Evolutionary conservation across 2,113 vertebrate genomes (phyloP).

Genomic region (Silurus glanis): DNA sequence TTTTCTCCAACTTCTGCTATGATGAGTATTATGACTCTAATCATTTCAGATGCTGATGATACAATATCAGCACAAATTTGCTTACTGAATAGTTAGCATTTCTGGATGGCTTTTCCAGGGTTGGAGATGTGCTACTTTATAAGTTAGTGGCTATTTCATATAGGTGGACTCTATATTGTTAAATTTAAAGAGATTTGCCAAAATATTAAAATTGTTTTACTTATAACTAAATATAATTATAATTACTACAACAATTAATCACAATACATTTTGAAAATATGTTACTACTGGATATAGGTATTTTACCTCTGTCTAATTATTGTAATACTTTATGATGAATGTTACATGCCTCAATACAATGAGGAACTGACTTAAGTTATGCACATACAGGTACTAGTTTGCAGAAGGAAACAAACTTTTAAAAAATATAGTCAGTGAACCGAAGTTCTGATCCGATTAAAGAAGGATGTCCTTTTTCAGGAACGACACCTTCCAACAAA

Average conservation of each 20-base stretch:
- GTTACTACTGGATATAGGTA: background rate
- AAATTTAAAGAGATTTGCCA: background rate
- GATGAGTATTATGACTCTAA: background rate
- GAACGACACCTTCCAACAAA: background rate
- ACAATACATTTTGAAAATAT: background rate
- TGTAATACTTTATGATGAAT: background rate
- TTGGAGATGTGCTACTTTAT: background rate
- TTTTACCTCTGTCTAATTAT: background rate
- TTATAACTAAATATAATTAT: background rate
- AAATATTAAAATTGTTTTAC: background rate
- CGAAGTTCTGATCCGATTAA: background rate
- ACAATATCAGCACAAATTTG: background rate
- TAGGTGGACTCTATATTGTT: background rate
- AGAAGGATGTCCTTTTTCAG: background rate
- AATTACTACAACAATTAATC: background rate
- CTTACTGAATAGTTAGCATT: background rate
- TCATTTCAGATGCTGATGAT: background rate
- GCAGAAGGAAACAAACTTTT: background rate
- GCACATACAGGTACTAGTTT: background rate
- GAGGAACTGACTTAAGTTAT: background rate
- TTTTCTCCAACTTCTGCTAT: background rate
- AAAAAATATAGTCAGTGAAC: background rate
- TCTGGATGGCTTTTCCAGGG: background rate
- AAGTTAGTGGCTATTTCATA: background rate
- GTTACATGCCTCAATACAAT: background rate